Conservation (phyloP, 2,113 vertebrate genomes). For the Vireo altiloquus region DNA sequence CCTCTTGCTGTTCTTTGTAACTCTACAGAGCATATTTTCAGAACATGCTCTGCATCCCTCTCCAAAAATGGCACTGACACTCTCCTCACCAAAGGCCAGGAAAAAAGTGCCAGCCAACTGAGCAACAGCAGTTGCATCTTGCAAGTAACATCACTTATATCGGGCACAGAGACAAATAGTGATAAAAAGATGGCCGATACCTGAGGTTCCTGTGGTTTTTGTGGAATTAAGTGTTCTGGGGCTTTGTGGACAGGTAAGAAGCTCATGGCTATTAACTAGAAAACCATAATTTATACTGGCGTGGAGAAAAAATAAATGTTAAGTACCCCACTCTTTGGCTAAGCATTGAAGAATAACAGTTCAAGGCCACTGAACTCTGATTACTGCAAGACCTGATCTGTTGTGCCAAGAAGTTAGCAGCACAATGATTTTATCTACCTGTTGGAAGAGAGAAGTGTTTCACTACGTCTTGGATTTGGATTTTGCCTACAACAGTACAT, state of each 20-base stretch:
- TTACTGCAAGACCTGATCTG: background rate
- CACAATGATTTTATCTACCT: background rate
- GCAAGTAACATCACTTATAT: no score
- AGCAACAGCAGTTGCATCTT: accelerated
- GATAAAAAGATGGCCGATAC: background rate
- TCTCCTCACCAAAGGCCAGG: background rate
- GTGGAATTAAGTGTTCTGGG: background rate
- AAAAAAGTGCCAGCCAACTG: background rate
- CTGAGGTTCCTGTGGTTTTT: background rate
- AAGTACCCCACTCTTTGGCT: background rate
- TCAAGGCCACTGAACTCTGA: background rate
- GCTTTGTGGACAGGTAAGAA: background rate
- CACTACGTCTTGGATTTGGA: background rate
- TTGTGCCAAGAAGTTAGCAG: background rate
- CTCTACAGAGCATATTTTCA: background rate
- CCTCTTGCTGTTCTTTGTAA: background rate
- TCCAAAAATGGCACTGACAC: background rate
- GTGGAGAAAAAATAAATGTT: background rate
- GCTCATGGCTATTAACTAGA: background rate
- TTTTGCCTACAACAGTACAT: background rate
- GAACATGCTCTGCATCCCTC: background rate
- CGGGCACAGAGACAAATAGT: background rate
- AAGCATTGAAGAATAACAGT: background rate
- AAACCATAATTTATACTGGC: background rate
- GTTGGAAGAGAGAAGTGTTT: background rate